Evolutionary conservation across 2,888 invertebrate species (phyloP).

Genomic region (Craniophora ligustri): DNA sequence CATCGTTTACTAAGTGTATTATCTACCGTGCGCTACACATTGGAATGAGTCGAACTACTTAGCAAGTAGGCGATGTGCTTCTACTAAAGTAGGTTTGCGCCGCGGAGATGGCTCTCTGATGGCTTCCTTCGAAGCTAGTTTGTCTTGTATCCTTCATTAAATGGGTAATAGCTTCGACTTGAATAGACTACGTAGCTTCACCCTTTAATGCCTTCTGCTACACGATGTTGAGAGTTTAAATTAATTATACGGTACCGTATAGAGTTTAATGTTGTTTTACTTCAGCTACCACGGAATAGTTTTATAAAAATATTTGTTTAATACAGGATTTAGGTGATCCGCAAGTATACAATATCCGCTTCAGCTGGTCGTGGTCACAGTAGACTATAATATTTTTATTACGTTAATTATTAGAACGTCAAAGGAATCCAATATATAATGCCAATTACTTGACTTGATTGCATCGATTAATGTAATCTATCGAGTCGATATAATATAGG

Average conservation of each 20-base stretch:
- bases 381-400: conserved; percentile 28
- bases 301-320: conserved; percentile 35
- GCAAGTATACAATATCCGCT: conserved; percentile 43
- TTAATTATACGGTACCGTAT: conserved; percentile 31
- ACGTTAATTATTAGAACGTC: neutral
- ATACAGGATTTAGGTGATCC: conserved; percentile 19
- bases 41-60: conserved; percentile 76
- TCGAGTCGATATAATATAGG: conserved; percentile 44
- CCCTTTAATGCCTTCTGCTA: conserved; percentile 44
- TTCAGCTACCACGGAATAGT: conserved; percentile 15
- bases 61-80: conserved; percentile 70
- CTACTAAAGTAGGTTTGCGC: conserved; percentile 74
- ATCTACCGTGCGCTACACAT: conserved; percentile 70
- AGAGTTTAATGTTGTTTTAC: conserved; percentile 35
- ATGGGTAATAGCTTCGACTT: conserved; percentile 69
- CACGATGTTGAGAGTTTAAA: conserved; percentile 34
- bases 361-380: conserved; percentile 22
- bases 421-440: neutral
- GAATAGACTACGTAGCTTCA: conserved; percentile 66
- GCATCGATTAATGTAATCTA: conserved; percentile 45
- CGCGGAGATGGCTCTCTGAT: conserved; percentile 72
- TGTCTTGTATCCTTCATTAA: conserved; percentile 77
- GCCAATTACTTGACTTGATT: conserved; percentile 34
- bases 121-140: conserved; percentile 75
- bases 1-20: conserved; percentile 75